phyloP scores from a whole-genome alignment of 2,888 invertebrate genomes.

The Lepidochitona cinerea region DNA sequence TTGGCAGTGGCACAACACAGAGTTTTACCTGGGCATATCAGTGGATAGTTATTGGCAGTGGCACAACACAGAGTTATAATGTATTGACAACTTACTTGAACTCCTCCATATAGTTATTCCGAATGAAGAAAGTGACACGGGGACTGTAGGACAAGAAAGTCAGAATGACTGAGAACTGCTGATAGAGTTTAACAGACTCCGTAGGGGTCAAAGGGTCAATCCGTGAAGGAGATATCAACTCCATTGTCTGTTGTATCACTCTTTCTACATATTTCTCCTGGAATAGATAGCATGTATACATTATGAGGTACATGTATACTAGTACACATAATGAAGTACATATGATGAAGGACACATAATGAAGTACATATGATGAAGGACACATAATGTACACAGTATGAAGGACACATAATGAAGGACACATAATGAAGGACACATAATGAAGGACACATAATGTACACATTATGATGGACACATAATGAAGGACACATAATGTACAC shows the following conservation, averaged over 20 bases:
- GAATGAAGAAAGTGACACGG: constrained; percentile 45
- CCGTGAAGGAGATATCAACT: constrained; percentile 49
- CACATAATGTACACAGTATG: too few species aligned
- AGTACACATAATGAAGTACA: not conserved
- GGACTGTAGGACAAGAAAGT: constrained; percentile 59
- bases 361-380: too few species aligned
- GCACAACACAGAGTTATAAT: too few species aligned
- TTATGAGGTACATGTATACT: too few species aligned
- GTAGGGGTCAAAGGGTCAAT: constrained; percentile 51
- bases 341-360: not conserved
- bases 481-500: too few species aligned
- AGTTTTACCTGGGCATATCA: too few species aligned
- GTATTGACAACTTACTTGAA: constrained; percentile 58
- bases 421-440: not conserved
- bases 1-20: too few species aligned
- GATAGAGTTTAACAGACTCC: constrained; percentile 60
- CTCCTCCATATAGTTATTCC: constrained; percentile 62
- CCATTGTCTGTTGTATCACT: constrained; percentile 53
- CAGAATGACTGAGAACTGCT: constrained; percentile 60
- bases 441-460: too few species aligned
- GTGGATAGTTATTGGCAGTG: too few species aligned
- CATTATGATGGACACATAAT: too few species aligned
- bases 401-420: too few species aligned
- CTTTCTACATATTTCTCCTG: constrained; percentile 64
- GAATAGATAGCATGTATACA: not conserved